Evolutionary conservation across 2,888 invertebrate species (phyloP).

Genomic region (Teinopalpus imperialis): DNA sequence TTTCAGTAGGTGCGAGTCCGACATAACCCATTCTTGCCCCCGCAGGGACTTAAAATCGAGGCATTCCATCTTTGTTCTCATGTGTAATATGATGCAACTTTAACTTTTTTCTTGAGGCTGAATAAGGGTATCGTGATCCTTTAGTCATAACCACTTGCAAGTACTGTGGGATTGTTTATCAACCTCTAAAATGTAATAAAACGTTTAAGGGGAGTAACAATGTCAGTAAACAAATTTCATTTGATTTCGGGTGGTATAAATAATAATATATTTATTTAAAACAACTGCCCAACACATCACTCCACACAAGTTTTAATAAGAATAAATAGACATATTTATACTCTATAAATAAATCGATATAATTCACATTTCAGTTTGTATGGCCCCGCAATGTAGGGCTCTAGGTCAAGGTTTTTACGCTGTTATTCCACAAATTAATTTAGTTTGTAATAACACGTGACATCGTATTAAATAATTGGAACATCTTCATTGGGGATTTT

Average conservation of each 20-base stretch:
- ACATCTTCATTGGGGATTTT: too few species aligned
- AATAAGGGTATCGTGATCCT: too few species aligned
- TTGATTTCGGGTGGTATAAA: conserved; percentile 18
- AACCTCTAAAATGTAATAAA: too few species aligned
- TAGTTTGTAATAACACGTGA: neutral
- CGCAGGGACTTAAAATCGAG: too few species aligned
- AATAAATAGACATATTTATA: conserved; percentile 25
- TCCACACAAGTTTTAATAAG: conserved; percentile 24
- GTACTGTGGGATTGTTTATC: too few species aligned
- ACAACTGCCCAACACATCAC: conserved; percentile 28
- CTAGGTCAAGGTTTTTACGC: neutral
- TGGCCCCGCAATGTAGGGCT: conserved; percentile 14
- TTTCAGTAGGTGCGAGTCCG: too few species aligned
- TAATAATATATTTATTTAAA: conserved; percentile 26
- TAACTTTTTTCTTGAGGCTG: too few species aligned
- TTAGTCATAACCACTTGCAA: too few species aligned
- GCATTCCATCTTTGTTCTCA: too few species aligned
- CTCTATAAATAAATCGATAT: conserved; percentile 21
- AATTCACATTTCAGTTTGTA: conserved; percentile 16
- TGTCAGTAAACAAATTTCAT: conserved; percentile 2
- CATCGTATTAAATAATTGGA: conserved; percentile 1
- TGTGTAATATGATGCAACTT: too few species aligned
- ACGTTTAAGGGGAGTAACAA: neutral
- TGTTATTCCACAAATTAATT: conserved; percentile 7
- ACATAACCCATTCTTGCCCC: too few species aligned